Evolutionary conservation across 2,113 vertebrate genomes (phyloP).

Genomic region (Laticauda laticaudata): DNA sequence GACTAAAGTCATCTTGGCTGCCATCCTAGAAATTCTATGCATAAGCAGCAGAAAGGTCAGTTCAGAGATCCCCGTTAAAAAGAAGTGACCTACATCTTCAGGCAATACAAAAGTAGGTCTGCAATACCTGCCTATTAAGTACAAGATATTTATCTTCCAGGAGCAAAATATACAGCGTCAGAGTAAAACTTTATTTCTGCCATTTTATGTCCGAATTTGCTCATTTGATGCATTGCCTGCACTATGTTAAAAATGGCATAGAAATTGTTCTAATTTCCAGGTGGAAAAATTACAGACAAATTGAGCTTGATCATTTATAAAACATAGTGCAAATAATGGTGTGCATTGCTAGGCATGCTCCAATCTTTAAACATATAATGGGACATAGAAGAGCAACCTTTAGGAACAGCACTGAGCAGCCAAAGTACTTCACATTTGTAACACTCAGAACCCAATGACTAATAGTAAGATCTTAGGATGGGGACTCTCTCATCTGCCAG

Average conservation of each 20-base stretch:
- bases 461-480: not conserved
- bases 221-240: not conserved
- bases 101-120: not conserved
- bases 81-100: not conserved
- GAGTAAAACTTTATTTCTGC: not conserved
- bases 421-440: not conserved
- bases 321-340: not conserved
- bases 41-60: not conserved
- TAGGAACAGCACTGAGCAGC: not conserved
- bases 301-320: not conserved
- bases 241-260: not conserved
- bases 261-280: not conserved
- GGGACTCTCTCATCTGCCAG: not conserved
- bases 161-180: not conserved
- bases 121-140: not conserved
- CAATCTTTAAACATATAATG: not conserved
- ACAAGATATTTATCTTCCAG: not conserved
- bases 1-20: not conserved
- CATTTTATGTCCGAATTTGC: not conserved
- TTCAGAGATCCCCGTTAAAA: not conserved
- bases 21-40: not conserved
- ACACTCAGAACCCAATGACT: not conserved
- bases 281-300: not conserved
- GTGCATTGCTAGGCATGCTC: not conserved
- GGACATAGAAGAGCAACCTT: not conserved